These are phyloP conservation scores for Sanderia malayensis DNA, from an alignment of 30 jellyfish, hydroid and myxozoan species.

Conservation along the genomic window DNA sequence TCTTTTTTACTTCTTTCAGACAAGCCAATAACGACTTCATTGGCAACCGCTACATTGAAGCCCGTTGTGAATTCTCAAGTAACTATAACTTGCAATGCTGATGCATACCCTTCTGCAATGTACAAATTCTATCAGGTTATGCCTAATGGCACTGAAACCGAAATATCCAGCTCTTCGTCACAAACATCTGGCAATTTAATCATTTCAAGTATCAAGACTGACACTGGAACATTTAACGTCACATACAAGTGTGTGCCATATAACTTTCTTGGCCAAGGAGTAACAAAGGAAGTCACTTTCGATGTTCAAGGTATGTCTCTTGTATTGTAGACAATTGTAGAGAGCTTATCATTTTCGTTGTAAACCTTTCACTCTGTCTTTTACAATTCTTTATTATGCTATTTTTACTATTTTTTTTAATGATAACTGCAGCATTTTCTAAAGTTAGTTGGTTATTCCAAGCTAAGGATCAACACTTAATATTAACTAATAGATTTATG, in stretches of 20 bases:
- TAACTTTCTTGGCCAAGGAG: constrained; percentile 50
- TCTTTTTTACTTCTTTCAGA: constrained; percentile 21
- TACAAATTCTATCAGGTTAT: constrained; percentile 22
- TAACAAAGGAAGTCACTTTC: constrained; percentile 2
- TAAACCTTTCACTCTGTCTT: background rate
- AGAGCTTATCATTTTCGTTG: too few relatives aligned
- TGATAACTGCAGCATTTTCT: too few relatives aligned
- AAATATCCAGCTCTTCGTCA: constrained; percentile 4
- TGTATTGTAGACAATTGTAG: too few relatives aligned
- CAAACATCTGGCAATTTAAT: constrained; percentile 16
- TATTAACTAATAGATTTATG: too few relatives aligned
- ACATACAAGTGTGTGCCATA: constrained; percentile 56
- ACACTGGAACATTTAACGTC: constrained; percentile 9
- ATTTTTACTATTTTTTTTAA: too few relatives aligned
- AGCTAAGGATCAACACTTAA: too few relatives aligned
- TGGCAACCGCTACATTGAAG: constrained; percentile 10
- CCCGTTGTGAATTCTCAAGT: constrained; percentile 24
- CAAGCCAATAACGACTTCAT: constrained; percentile 14
- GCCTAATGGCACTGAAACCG: background rate
- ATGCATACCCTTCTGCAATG: constrained; percentile 22
- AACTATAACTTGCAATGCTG: constrained; percentile 18
- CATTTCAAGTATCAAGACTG: constrained; percentile 13
- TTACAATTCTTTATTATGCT: too few relatives aligned
- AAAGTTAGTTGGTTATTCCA: too few relatives aligned
- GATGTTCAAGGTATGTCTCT: constrained; percentile 58